These are phyloP conservation scores for Oasisia sp. DNA, from an alignment of 2,888 invertebrate species.

Conservation along the genomic window DNA sequence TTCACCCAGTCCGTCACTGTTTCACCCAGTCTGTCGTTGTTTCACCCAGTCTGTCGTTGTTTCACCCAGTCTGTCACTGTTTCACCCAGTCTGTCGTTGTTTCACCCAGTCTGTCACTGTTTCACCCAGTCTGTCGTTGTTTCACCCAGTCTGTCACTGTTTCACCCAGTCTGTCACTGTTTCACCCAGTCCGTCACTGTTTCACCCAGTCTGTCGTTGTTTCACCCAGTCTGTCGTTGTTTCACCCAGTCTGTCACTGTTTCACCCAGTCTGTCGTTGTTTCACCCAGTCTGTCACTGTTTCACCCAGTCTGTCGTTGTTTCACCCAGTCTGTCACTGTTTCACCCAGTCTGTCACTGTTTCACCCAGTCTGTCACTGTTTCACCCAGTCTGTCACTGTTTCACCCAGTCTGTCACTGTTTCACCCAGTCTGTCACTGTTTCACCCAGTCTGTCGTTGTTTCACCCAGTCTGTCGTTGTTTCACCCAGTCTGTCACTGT, in stretches of 20 bases:
- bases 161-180: background rate
- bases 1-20: too few species aligned
- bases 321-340: background rate
- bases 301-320: background rate
- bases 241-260: background rate
- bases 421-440: background rate
- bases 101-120: background rate
- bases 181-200: too few species aligned
- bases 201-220: background rate
- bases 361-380: background rate
- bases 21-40: background rate
- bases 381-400: background rate
- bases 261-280: background rate
- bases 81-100: background rate
- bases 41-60: background rate
- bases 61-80: background rate
- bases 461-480: background rate
- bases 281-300: background rate
- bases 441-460: background rate
- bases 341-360: background rate
- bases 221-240: background rate
- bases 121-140: background rate
- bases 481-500: background rate
- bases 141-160: background rate
- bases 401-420: background rate